Conservation (phyloP, 2,113 vertebrate genomes). For the Callocephalon fimbriatum region DNA sequence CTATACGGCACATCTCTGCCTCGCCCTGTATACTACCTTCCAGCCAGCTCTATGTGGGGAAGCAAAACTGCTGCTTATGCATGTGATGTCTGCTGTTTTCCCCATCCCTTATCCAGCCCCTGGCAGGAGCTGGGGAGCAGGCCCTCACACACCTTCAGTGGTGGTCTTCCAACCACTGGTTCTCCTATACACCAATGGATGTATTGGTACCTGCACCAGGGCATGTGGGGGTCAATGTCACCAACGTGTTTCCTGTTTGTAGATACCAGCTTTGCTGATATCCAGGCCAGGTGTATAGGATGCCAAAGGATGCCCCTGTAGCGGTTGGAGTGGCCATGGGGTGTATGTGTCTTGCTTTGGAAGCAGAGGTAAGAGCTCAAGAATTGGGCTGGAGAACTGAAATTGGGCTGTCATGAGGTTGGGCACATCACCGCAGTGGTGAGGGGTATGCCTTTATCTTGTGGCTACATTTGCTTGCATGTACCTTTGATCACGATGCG, state of each 20-base stretch:
- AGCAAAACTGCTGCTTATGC: background rate
- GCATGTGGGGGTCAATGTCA: accelerated
- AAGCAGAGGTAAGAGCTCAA: background rate
- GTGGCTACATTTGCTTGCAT: accelerated
- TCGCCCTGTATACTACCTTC: accelerated
- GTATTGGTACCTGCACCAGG: background rate
- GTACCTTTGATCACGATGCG: background rate
- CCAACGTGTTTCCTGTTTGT: background rate
- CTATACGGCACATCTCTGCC: accelerated
- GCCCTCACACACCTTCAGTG: background rate
- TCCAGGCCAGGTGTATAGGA: accelerated
- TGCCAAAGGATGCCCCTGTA: background rate
- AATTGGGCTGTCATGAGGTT: background rate
- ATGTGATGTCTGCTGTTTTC: background rate
- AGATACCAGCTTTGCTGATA: background rate
- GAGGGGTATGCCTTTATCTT: background rate
- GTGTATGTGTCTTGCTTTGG: background rate
- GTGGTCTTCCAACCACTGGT: background rate
- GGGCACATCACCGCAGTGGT: accelerated
- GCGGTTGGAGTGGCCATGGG: accelerated
- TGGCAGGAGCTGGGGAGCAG: background rate
- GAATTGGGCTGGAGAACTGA: background rate
- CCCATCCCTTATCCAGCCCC: background rate
- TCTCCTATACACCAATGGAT: accelerated
- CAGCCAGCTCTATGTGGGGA: accelerated